Percentiles rank a stretch among this genome's conserved stretches.
Conservation (phyloP, 2,888 invertebrate genomes). For the Leptarthrus brevirostris region DNA sequence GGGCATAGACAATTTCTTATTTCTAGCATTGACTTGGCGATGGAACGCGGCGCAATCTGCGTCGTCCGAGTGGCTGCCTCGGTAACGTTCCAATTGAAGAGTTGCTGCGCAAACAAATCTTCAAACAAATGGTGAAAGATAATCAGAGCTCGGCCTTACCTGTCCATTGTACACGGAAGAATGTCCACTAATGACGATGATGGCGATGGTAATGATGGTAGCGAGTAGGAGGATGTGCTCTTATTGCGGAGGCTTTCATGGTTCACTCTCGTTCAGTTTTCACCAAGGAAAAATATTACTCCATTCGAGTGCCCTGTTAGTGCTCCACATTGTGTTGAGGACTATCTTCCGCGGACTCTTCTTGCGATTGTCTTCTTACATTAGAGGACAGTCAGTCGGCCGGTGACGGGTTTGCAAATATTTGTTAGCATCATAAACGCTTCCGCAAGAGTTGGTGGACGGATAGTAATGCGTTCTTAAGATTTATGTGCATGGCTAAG, state of each 20-base stretch:
- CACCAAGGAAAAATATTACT: background rate
- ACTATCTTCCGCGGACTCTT: constrained; percentile 12
- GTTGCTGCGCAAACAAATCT: constrained; percentile 40
- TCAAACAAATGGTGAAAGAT: constrained; percentile 42
- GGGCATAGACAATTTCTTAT: background rate
- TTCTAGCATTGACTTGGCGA: background rate
- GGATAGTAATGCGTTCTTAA: constrained; percentile 41
- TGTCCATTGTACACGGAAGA: constrained; percentile 49
- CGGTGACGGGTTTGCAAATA: constrained; percentile 39
- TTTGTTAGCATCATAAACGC: constrained; percentile 41
- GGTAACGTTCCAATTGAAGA: constrained; percentile 32
- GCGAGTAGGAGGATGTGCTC: constrained; percentile 50
- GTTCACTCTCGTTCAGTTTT: background rate
- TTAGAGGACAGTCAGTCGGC: background rate
- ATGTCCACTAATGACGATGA: constrained; percentile 50
- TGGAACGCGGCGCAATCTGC: background rate
- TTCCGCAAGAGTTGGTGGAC: constrained; percentile 50
- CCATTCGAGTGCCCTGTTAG: background rate
- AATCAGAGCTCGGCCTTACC: constrained; percentile 33
- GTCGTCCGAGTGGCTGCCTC: background rate
- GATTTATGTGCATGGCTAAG: constrained; percentile 19
- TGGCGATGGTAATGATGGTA: constrained; percentile 40
- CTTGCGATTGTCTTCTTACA: background rate
- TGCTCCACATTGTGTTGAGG: constrained; percentile 19
- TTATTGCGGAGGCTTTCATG: constrained; percentile 13